Conservation (phyloP, 64 coral and sea anemone genomes). For the Acropora yongei region DNA sequence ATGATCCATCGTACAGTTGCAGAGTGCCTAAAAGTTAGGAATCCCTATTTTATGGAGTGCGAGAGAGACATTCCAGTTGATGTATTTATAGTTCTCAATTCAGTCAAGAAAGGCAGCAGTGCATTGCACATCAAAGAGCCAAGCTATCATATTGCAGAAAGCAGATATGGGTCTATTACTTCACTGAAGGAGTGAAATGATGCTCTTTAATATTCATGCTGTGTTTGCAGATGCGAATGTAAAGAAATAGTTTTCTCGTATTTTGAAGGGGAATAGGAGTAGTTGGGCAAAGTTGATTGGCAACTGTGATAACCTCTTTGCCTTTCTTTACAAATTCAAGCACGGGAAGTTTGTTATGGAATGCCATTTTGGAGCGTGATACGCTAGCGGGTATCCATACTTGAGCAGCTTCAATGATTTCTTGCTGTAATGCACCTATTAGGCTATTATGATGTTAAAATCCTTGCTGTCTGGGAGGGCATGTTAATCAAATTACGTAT, state of each 20-base stretch:
- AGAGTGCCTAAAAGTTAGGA: background rate
- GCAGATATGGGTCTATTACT: slow-evolving; percentile 28
- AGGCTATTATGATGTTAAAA: no score
- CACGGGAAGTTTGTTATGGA: slow-evolving; percentile 2
- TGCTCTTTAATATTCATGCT: slow-evolving; percentile 12
- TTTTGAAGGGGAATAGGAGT: background rate
- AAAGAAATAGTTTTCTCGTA: background rate
- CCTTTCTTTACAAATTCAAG: slow-evolving; percentile 6
- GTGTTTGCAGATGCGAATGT: background rate
- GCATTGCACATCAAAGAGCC: slow-evolving; percentile 14
- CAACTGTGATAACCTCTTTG: background rate
- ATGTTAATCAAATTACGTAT: no score
- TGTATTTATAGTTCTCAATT: slow-evolving; percentile 3
- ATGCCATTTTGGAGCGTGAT: no score
- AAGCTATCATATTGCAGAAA: slow-evolving; percentile 29
- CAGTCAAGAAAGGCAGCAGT: slow-evolving; percentile 1
- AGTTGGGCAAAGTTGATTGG: slow-evolving; percentile 34
- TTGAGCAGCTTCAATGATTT: no score
- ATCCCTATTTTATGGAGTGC: background rate
- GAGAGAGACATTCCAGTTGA: slow-evolving; percentile 42
- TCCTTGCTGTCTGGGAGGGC: no score
- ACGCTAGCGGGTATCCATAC: no score
- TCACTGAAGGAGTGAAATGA: slow-evolving; percentile 25
- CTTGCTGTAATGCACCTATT: no score
- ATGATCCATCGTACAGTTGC: background rate